Evolutionary conservation across 2,113 vertebrate species (phyloP), one percentile per base, ranked within the genome.

Genomic region (Meleagris gallopavo): DNA sequence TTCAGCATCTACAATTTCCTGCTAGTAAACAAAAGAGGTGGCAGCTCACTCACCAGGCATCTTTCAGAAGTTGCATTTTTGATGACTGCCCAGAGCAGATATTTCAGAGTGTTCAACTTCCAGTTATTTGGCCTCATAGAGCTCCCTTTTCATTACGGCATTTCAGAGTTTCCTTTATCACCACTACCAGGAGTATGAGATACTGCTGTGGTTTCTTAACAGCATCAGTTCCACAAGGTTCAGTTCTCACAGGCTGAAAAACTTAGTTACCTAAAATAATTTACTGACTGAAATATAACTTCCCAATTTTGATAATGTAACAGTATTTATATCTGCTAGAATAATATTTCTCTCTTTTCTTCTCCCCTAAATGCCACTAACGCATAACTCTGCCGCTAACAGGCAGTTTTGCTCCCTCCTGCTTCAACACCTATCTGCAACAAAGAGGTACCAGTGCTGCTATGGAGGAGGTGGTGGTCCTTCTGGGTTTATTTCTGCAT

Each of bases 341-440:
- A 29, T 54, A 54, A 54, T 54, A 30, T 30, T 29, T 29, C 27
- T 30, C 52, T 54, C 52, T 36, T 13, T 30, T 43, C 21, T 27
- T 50, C 16, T 4, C 6, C 11, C 3, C 7, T 21, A 83, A 72
- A 88, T 43, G 13, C 79, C 64, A 52, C 32, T 57, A 55, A 6
- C 13, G 15, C 57, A 3, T 61, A 57, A 65, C 30, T 52, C 77
- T n/a, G n/a, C n/a, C n/a, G n/a, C n/a, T n/a, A n/a, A 27, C 1
- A 52, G 2, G 2, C 11, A 94, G 89, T 46, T n/a, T 67, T 2
- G n/a, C 30, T 69, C 54, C 60, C 36, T 82, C 67, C 60, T 36
- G 92, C 60, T 96, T 96, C 95, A 93, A 18, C 0, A 2, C 64
- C 79, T 6, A 83, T 48, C 60, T 29, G 54, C 89, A 94, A 90